phyloP scores from a whole-genome alignment of 2,888 invertebrate species.

The Drosophila anomelani region DNA sequence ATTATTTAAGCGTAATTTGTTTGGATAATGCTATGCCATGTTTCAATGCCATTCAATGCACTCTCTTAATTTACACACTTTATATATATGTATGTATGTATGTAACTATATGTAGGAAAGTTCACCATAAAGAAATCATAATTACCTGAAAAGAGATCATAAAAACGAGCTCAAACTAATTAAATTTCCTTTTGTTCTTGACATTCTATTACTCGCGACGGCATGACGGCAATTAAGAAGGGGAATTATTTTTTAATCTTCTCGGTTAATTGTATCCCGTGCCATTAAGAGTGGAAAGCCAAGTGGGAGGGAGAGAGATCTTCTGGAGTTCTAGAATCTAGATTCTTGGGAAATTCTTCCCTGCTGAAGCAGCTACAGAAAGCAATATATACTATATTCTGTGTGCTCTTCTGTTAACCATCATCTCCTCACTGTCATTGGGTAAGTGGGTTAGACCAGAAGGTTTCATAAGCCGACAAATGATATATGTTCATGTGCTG shows the following conservation, averaged over 20 bases:
- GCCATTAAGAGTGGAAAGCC: conserved; percentile 27
- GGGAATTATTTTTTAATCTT: conserved; percentile 22
- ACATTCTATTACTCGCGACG: conserved; percentile 11
- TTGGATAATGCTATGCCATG: conserved; percentile 9
- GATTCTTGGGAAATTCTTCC: conserved; percentile 10
- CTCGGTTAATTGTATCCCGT: conserved; percentile 16
- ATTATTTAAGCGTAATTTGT: conserved; percentile 28
- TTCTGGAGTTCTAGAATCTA: conserved; percentile 15
- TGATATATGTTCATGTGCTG: background rate
- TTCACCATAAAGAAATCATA: conserved; percentile 9
- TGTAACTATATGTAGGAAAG: background rate
- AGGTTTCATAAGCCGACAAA: conserved; percentile 36
- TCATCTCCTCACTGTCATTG: conserved; percentile 10
- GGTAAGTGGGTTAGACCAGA: conserved; percentile 40
- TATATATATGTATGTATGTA: background rate
- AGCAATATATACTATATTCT: background rate
- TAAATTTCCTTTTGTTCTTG: conserved; percentile 46
- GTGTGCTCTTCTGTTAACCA: conserved; percentile 9
- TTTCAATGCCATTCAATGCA: conserved; percentile 2
- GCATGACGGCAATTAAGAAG: conserved; percentile 21
- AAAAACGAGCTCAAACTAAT: conserved; percentile 29
- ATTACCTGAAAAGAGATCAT: conserved; percentile 29
- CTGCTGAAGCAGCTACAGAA: background rate
- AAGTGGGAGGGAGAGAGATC: background rate
- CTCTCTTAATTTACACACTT: background rate